Conservation (phyloP, 2,797 vertebrate species). For the Ataeniobius toweri region DNA sequence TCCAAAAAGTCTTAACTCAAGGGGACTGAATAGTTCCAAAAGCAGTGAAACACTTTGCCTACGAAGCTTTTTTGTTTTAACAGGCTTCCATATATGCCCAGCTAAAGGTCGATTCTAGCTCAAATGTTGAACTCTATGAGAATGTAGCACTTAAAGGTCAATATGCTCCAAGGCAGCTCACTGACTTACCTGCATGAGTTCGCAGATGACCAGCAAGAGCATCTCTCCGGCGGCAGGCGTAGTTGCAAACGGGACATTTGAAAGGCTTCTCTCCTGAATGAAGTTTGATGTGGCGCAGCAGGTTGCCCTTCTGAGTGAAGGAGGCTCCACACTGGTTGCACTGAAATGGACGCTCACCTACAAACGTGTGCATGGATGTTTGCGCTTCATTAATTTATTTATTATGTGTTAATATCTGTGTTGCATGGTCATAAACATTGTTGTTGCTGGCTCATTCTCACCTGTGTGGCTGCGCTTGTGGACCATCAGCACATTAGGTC, state of each 20-base stretch:
- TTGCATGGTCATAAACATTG: neutral
- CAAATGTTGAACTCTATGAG: neutral
- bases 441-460: constrained; percentile 59
- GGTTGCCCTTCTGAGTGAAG: constrained; percentile 97
- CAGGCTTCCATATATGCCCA: neutral
- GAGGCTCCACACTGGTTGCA: constrained; percentile 98
- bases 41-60: too few species aligned
- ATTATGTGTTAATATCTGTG: neutral
- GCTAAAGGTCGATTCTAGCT: neutral
- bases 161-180: neutral
- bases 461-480: constrained; percentile 98
- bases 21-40: neutral
- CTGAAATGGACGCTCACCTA: constrained; percentile 95
- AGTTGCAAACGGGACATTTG: constrained; percentile 95
- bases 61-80: neutral
- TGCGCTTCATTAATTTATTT: neutral
- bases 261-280: constrained; percentile 98
- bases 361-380: constrained; percentile 27
- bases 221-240: constrained; percentile 92
- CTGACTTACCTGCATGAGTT: constrained; percentile 90
- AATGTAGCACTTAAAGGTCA: neutral
- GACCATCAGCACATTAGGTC: constrained; percentile 97
- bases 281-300: constrained; percentile 95
- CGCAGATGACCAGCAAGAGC: constrained; percentile 95
- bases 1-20: neutral